Evolutionary conservation across 2,797 vertebrate genomes (phyloP), one percentile per base, ranked within the genome.

Genomic region (Diceros bicornis): DNA sequence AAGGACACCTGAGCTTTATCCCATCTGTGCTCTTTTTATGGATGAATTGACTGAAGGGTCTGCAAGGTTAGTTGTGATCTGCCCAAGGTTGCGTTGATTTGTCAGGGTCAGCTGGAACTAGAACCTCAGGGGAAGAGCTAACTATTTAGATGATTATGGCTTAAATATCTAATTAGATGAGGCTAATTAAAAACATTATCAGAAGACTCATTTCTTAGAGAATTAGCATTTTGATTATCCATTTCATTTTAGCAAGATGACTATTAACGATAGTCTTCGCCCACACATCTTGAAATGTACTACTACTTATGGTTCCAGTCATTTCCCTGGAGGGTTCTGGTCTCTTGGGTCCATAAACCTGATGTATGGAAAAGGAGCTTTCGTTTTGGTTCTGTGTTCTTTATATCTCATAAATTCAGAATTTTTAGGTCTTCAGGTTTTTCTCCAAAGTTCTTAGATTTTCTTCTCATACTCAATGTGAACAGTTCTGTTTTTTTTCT

Each of bases 181-280:
- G 61, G 79, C 34, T 92, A 87, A 85, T 86, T 96, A 32, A n/a
- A 52, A 89, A 87, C 20, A 20, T 59, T 21, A 55, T 72, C 77
- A 95, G 83, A 95, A 81, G 69, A 13, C 37, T 95, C 44, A 55
- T 96, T 95, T 97, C 89, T 72, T 92, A 91, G 59, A 82, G 57
- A 96, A 82, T 86, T 44, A 83, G 34, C 32, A 44, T 89, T 97
- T 83, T 82, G 71, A 77, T 74, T 27, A 86, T 71, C 12, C 29
- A 55, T 93, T 96, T 96, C 69, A 77, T 88, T 96, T 93, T 52
- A 69, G 44, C 75, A 72, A 27, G 77, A 62, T 79, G 62, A 89
- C 1, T 52, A 0, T 27, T 41, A 62, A n/a, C 25, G 16, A n/a
- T 25, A 18, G 44, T 61, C 57, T 64, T 37, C 50, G 52, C 9